Evolutionary conservation across 1,140 invertebrate genomes (phyloP).

Genomic region (Drosophila ohnishii): DNA sequence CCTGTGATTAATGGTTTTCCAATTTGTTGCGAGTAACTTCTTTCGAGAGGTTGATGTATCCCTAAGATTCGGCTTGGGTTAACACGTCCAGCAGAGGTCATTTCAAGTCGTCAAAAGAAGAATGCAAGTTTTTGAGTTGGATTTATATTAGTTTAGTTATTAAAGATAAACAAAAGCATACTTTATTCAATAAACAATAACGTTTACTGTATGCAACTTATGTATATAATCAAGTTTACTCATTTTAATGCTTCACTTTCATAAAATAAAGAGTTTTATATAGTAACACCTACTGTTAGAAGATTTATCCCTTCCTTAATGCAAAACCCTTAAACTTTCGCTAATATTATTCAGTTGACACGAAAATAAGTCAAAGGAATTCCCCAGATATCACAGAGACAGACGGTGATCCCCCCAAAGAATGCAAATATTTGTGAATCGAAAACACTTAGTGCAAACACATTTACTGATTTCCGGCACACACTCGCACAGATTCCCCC

Average conservation of each 20-base stretch:
- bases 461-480: slow-evolving; percentile 64
- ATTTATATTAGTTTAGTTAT: neutral
- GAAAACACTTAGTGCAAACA: slow-evolving; percentile 78
- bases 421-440: slow-evolving; percentile 79
- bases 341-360: neutral
- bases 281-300: no score
- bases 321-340: neutral
- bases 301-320: neutral
- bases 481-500: slow-evolving; percentile 43
- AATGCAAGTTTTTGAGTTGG: no score
- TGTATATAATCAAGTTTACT: no score
- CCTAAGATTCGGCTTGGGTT: slow-evolving; percentile 2
- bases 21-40: slow-evolving; percentile 39
- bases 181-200: no score
- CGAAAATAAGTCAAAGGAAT: neutral
- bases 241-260: no score
- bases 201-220: no score
- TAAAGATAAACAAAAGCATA: neutral
- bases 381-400: neutral
- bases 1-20: slow-evolving; percentile 73
- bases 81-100: neutral
- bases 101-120: neutral
- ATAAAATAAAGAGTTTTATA: no score
- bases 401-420: slow-evolving; percentile 14
- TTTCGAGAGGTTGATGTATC: neutral